Evolutionary conservation across 2,888 invertebrate genomes (phyloP), one percentile per base, ranked within the genome.

Genomic region (Homarus gammarus): DNA sequence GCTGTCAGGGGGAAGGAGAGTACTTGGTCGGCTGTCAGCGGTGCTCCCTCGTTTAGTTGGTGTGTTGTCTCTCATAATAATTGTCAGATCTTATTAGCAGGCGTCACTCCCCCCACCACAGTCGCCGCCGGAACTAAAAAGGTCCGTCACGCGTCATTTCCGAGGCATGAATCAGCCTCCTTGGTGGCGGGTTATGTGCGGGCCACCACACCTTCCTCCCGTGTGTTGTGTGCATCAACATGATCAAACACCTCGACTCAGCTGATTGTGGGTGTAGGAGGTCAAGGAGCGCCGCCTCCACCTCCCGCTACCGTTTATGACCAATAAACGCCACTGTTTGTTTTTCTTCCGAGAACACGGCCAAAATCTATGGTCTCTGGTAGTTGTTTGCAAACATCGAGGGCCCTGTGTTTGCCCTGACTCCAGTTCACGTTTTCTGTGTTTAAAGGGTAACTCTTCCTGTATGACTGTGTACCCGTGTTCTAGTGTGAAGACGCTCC

Each of bases 321-420:
- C 84, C 77, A 75, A 75, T 85, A 85, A 77, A 77, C 75, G 77
- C 75, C 38, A 10, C 27, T 61, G 84, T 85, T 85, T 85, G 64
- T 85, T 85, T 85, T 72, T n/a, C 38, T 72, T 82, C 36, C 51
- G 27, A 27, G 40, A 31, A 64, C 64, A 56, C 3, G 40, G 61
- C 64, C 27, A 0, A 33, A 49, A 49, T 22, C 49, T 6, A 22
- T 70, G n/a, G 18, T 27, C 1, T 31, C n/a, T 27, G 44, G 33
- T 18, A 40, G 40, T 15, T 36, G 73, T 73, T 44, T 70, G 70
- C 82, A 70, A 70, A 38, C 68, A 33, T 40, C 33, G 70, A 27
- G 22, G 31, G 15, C 31, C 44, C 40, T 27, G 40, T 61, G 27
- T 82, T 82, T 36, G 49, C 22, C 56, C 56, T 56, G 18, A 22